phyloP scores from a whole-genome alignment of 2,113 vertebrate genomes.

The Phoenicopterus ruber region DNA sequence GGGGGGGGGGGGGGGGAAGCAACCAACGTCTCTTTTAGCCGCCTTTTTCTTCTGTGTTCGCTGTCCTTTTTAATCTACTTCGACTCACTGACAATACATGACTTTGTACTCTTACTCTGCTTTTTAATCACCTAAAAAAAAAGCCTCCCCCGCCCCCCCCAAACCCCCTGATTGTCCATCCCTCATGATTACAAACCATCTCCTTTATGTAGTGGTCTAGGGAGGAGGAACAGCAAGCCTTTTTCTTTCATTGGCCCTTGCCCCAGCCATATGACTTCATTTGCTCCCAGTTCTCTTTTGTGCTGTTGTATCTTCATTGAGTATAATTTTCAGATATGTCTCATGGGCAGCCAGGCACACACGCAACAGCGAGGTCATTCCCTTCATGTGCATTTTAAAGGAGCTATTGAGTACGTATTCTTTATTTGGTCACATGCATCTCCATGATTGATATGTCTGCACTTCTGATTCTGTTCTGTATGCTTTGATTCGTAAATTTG shows the following conservation, averaged over 20 bases:
- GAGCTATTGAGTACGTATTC: background rate
- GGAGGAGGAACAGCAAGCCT: slow-evolving; percentile 11
- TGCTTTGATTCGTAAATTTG: background rate
- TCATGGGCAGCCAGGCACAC: background rate
- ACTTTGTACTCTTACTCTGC: slow-evolving; percentile 17
- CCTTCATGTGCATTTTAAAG: background rate
- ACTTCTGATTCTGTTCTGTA: background rate
- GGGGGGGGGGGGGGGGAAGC: background rate
- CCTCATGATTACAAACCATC: slow-evolving; percentile 43
- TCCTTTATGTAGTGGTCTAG: slow-evolving; percentile 46
- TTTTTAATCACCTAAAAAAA: slow-evolving; percentile 53
- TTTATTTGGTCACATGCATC: background rate
- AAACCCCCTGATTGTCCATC: background rate
- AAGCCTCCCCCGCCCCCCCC: too few species aligned
- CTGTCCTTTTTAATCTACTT: slow-evolving; percentile 67
- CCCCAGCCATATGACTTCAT: slow-evolving; percentile 16
- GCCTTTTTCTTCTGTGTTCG: slow-evolving; percentile 34
- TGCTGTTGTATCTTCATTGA: background rate
- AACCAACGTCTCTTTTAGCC: slow-evolving; percentile 33
- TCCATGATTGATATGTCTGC: background rate
- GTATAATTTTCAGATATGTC: background rate
- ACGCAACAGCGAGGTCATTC: background rate
- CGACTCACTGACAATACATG: slow-evolving; percentile 54
- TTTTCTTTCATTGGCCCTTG: slow-evolving; percentile 22
- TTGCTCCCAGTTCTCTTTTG: slow-evolving; percentile 9